A percentile compares a stretch with the other conserved stretches of the same genome.
Conservation (phyloP, 2,797 vertebrate species). For the Mormyrus hasselquistii region DNA sequence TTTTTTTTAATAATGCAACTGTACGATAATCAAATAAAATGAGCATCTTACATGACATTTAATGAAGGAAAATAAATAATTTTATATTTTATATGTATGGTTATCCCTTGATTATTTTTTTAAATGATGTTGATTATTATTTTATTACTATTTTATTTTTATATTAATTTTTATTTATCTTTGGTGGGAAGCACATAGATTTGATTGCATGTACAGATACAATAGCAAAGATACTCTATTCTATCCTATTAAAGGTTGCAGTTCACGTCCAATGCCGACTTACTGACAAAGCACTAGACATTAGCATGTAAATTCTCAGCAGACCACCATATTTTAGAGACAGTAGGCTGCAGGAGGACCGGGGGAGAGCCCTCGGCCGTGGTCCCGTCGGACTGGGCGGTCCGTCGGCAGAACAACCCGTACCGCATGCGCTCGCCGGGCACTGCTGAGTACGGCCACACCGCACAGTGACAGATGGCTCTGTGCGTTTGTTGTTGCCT, state of each 20-base stretch:
- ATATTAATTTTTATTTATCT: neutral
- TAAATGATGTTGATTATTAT: neutral
- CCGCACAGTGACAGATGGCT: conserved; percentile 17
- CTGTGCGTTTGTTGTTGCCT: conserved; percentile 21
- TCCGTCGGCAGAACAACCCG: too few species aligned
- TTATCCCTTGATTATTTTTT: neutral
- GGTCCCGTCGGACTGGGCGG: neutral
- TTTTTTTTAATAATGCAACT: neutral
- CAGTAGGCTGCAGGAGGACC: neutral
- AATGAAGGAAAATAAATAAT: neutral
- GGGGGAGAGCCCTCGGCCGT: neutral
- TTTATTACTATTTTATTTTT: neutral
- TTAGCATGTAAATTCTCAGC: neutral
- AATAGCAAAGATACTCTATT: neutral
- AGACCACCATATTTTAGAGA: neutral
- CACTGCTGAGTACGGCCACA: neutral
- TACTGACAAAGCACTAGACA: neutral
- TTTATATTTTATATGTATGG: too few species aligned
- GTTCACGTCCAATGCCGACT: neutral
- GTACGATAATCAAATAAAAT: neutral
- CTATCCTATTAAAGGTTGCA: neutral
- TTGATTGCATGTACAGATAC: neutral
- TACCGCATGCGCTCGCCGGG: neutral
- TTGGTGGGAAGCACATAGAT: neutral
- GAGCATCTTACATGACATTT: neutral